Base-by-base conservation (phyloP, 2,113 vertebrate species). In the Pygoscelis antarcticus region DNA sequence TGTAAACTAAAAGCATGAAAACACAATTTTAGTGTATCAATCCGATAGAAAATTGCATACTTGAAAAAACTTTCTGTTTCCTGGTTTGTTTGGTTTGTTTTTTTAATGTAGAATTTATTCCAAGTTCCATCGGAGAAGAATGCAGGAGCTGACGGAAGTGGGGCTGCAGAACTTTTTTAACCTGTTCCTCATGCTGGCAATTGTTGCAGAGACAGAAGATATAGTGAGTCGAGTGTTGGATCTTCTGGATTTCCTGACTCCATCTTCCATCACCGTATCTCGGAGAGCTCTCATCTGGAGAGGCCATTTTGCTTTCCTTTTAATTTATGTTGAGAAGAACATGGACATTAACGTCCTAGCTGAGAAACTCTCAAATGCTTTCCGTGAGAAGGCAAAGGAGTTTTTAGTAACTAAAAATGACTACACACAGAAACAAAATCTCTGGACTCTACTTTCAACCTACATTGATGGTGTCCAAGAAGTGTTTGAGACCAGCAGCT, bases 381-480 rank as follows among this genome's bases (percentile, higher is more conserved):
- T 99, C 92, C 97, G 88, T 26, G 97, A 99, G 77, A 99, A 98
- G 23, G 99, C 99, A 78, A 99, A 99, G 90, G 99, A 99, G 85
- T 99, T 99, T 96, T 99, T 99, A 97, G 98, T 99, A 70, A 99
- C 98, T 88, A 99, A 99, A 97, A 98, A 98, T 74, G 97, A 99
- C 98, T 98, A 99, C 47, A 71, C 96, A 16, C 99, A 99, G 89
- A 99, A 98, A 91, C 98, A 99, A 19, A 98, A 98, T 92, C 98
- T 99, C 23, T 99, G 99, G 99, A 98, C 97, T 36, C 98, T 99
- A 20, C 98, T 99, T 42, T 98, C 98, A 49, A 98, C 99, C 19
- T 99, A 99, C 92, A 96, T 99, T 79, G 99, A 99, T 87, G 99
- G 99, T 16, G 99, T 99, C 85, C 98, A 99, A 18, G 99, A 99